Conservation (phyloP, 2,888 invertebrate genomes). For the Drosophila recens region DNA sequence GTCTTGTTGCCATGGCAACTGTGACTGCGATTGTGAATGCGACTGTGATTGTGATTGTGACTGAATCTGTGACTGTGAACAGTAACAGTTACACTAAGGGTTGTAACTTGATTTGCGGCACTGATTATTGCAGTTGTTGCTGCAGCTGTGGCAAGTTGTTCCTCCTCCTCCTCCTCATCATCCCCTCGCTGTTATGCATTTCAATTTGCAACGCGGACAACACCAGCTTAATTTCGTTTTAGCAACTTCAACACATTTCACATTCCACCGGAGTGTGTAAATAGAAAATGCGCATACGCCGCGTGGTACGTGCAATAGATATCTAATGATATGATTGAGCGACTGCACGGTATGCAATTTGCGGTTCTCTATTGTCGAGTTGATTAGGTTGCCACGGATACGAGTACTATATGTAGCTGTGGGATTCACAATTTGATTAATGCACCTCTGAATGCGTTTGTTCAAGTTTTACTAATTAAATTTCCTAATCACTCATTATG, state of each 20-base stretch:
- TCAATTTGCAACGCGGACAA: slow-evolving; percentile 51
- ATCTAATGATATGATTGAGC: slow-evolving; percentile 8
- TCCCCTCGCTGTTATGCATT: slow-evolving; percentile 41
- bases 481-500: neutral
- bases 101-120: slow-evolving; percentile 62
- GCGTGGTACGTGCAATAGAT: slow-evolving; percentile 46
- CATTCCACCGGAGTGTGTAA: slow-evolving; percentile 17
- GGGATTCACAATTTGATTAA: slow-evolving; percentile 27
- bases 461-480: slow-evolving; percentile 1
- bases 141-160: slow-evolving; percentile 5
- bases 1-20: slow-evolving; percentile 12
- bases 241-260: slow-evolving; percentile 20
- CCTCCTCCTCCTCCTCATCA: neutral
- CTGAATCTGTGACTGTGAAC: slow-evolving; percentile 4
- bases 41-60: slow-evolving; percentile 11
- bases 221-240: slow-evolving; percentile 54
- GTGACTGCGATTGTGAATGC: slow-evolving; percentile 10
- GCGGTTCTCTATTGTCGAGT: slow-evolving; percentile 24
- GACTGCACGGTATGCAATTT: slow-evolving; percentile 3
- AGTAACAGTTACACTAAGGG: slow-evolving; percentile 23
- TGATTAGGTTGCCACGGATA: slow-evolving; percentile 54
- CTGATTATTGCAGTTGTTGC: slow-evolving; percentile 37
- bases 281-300: slow-evolving; percentile 54
- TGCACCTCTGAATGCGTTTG: neutral
- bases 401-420: slow-evolving; percentile 12